Base-by-base conservation (phyloP, 2,113 vertebrate species). In the Otis tarda region DNA sequence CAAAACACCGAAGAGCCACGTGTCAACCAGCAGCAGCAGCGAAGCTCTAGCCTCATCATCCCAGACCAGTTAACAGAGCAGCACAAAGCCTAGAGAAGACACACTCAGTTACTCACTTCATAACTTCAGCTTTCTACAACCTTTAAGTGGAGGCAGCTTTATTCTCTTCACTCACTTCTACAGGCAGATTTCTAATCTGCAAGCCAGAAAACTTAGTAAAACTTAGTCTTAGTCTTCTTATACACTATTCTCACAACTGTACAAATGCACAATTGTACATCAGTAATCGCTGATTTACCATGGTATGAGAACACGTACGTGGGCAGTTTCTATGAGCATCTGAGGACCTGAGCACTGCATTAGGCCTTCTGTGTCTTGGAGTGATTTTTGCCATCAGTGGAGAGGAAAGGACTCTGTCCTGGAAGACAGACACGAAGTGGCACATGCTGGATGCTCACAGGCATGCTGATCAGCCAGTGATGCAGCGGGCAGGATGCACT, bases 401-500 rank as follows among this genome's bases (percentile, higher is more conserved):
- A 65, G 43, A 60, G 39, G 17, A 70, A 76, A 52, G 35, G 57
- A 15, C 49, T 18, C 15, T 7, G 16, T 63, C 18, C 35, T n/a
- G 23, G 43, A 27, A 45, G 22, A 2, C 9, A 10, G 30, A 30
- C 17, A 7, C 21, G 18, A 41, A 17, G 2, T 0, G 2, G 3
- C 57, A 28, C 3, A 1, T 4, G 14, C 22, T 31, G 3, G 9
- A 0, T 70, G 70, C 47, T 74, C 52, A 6, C 2, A 8, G 39
- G 19, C 41, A 13, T 0, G 0, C 37, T 8, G 37, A 19, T 25
- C 39, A 37, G 53, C 49, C 81, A 23, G 49, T 4, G 27, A 6
- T 3, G 12, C 20, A 8, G 50, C 8, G 0, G 3, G 45, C 24
- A 13, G 68, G 49, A 45, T 30, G 56, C 63, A 25, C 39, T 53